Conservation (phyloP, 2,113 vertebrate genomes). For the Neodon shergylaensis region DNA sequence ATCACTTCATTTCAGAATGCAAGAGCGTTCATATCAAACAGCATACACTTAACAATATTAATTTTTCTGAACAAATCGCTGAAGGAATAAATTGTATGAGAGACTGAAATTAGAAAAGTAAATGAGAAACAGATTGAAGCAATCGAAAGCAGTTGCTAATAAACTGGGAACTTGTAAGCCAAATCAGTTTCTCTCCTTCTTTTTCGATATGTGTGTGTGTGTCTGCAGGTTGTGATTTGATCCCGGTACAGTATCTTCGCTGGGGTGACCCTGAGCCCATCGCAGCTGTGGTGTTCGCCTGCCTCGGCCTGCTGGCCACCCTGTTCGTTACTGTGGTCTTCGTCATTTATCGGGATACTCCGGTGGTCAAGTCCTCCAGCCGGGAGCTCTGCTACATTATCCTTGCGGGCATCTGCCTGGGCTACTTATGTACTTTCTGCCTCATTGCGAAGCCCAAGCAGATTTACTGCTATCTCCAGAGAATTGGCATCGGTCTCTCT, state of each 20-base stretch:
- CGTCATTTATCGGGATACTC: slow-evolving; percentile 96
- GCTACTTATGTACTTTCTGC: slow-evolving; percentile 98
- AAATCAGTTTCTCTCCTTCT: background rate
- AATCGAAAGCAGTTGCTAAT: background rate
- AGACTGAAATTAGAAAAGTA: background rate
- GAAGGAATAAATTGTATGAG: background rate
- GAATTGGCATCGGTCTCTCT: slow-evolving; percentile 96
- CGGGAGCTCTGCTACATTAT: slow-evolving; percentile 99
- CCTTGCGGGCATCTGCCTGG: slow-evolving; percentile 96
- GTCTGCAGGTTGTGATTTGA: slow-evolving; percentile 92
- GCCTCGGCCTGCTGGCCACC: slow-evolving; percentile 94
- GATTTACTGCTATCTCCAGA: slow-evolving; percentile 96
- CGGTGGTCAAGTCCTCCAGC: slow-evolving; percentile 98
- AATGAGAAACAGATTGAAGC: background rate
- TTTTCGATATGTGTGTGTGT: slow-evolving; percentile 58
- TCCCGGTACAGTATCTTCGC: slow-evolving; percentile 95
- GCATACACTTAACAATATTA: background rate
- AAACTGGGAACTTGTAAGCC: background rate
- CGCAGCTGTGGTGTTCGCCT: slow-evolving; percentile 97
- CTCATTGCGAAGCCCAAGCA: slow-evolving; percentile 96
- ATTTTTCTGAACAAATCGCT: background rate
- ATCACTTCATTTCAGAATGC: slow-evolving; percentile 24
- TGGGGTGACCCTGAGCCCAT: slow-evolving; percentile 99
- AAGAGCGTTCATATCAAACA: background rate
- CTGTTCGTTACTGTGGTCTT: slow-evolving; percentile 96